Conservation (phyloP, 2,797 vertebrate genomes). For the Brotula barbata region DNA sequence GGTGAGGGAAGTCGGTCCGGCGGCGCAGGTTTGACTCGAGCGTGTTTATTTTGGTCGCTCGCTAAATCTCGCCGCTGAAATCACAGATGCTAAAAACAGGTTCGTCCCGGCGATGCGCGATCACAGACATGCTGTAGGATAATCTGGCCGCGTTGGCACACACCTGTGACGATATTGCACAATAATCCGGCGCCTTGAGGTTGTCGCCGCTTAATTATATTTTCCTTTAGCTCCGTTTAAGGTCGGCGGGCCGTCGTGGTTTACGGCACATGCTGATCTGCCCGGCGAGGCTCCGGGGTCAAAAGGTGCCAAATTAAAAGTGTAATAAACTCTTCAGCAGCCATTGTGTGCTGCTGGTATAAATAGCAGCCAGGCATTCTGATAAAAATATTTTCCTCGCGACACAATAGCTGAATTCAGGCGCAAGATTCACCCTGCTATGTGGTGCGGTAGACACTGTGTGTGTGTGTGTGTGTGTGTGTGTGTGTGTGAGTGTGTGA, state of each 20-base stretch:
- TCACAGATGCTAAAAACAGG: constrained; percentile 66
- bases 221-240: too few species aligned
- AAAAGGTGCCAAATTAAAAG: constrained; percentile 60
- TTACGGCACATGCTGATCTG: constrained; percentile 28
- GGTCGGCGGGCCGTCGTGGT: constrained; percentile 31
- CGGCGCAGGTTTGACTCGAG: too few species aligned
- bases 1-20: too few species aligned
- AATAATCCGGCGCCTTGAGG: constrained; percentile 64
- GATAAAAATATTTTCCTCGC: constrained; percentile 69
- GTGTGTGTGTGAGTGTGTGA: background rate
- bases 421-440: constrained; percentile 67
- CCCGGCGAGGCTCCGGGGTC: constrained; percentile 48
- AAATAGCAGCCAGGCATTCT: constrained; percentile 72
- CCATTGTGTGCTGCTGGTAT: constrained; percentile 64
- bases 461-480: too few species aligned
- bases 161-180: constrained; percentile 71
- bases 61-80: constrained; percentile 34
- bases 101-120: constrained; percentile 59
- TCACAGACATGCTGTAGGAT: constrained; percentile 54
- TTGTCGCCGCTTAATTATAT: constrained; percentile 56
- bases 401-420: constrained; percentile 80
- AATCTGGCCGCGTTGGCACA: constrained; percentile 61
- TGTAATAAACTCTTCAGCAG: constrained; percentile 62
- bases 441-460: constrained; percentile 53
- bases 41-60: constrained; percentile 31